Conservation (phyloP, 2,113 vertebrate species). For the Lepidothrix coronata region DNA sequence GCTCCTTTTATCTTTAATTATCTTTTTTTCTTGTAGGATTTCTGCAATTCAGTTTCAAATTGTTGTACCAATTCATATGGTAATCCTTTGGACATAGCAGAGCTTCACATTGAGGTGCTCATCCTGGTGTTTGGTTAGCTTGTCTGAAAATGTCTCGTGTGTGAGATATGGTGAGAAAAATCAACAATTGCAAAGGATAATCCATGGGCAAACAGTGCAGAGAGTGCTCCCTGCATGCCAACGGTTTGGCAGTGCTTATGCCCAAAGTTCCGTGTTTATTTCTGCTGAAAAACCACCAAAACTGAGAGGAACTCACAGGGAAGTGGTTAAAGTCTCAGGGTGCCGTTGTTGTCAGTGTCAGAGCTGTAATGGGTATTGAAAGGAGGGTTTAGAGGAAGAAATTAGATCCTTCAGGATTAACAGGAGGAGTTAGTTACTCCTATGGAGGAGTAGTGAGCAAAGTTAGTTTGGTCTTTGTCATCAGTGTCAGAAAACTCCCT, state of each 20-base stretch:
- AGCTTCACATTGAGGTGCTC: neutral
- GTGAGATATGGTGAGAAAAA: neutral
- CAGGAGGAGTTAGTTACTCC: neutral
- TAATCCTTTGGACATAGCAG: neutral
- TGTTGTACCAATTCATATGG: neutral
- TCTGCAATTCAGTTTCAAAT: neutral
- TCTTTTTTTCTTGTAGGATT: neutral
- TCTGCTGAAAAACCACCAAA: neutral
- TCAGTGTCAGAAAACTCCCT: neutral
- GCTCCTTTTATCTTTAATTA: neutral
- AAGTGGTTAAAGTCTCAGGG: accelerated
- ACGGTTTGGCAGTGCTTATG: neutral
- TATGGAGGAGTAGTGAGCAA: neutral
- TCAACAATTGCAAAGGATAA: neutral
- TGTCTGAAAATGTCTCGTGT: neutral
- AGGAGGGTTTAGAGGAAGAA: neutral
- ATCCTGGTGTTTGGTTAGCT: neutral
- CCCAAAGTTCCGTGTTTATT: neutral
- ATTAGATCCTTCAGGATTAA: neutral
- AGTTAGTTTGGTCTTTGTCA: neutral
- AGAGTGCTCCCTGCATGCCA: neutral
- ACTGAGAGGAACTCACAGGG: neutral
- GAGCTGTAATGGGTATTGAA: neutral
- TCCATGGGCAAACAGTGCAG: accelerated
- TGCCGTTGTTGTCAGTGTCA: neutral